Evolutionary conservation across 2,888 invertebrate species (phyloP).

Genomic region (Lochmaea crataegi): DNA sequence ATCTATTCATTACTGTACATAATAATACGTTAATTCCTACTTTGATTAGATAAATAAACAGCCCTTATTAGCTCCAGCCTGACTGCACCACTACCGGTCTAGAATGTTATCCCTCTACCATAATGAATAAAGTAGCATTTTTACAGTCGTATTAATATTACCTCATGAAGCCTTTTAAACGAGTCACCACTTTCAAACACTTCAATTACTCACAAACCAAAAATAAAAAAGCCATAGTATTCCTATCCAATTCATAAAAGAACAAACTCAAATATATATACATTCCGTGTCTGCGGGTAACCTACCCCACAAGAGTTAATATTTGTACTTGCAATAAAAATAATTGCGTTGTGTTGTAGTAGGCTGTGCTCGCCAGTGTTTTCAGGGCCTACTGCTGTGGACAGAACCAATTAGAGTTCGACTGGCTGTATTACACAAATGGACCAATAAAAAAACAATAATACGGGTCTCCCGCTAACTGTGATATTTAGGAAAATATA

Average conservation of each 20-base stretch:
- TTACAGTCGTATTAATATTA: too few species aligned
- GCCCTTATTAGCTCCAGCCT: too few species aligned
- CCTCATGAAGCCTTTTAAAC: not conserved
- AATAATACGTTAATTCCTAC: too few species aligned
- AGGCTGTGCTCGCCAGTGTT: not conserved
- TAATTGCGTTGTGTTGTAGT: constrained; percentile 16
- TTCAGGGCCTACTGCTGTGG: constrained; percentile 19
- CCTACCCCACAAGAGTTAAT: constrained; percentile 11
- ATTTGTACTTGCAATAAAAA: constrained; percentile 29
- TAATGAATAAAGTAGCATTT: too few species aligned
- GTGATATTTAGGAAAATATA: constrained; percentile 3
- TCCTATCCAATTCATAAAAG: not conserved
- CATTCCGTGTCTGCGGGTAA: not conserved
- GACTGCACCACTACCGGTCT: too few species aligned
- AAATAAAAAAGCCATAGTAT: not conserved
- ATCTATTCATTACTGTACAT: too few species aligned
- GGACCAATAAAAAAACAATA: constrained; percentile 33
- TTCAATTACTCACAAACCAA: not conserved
- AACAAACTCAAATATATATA: constrained; percentile 2
- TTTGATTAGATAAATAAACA: too few species aligned
- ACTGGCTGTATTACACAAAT: constrained; percentile 29
- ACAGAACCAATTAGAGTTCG: constrained; percentile 21
- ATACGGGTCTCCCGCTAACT: constrained; percentile 1
- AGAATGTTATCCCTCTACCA: too few species aligned
- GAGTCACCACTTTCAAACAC: not conserved